Evolutionary conservation across 2,797 vertebrate species (phyloP), one percentile per base, ranked within the genome.

Genomic region (Lacerta agilis): DNA sequence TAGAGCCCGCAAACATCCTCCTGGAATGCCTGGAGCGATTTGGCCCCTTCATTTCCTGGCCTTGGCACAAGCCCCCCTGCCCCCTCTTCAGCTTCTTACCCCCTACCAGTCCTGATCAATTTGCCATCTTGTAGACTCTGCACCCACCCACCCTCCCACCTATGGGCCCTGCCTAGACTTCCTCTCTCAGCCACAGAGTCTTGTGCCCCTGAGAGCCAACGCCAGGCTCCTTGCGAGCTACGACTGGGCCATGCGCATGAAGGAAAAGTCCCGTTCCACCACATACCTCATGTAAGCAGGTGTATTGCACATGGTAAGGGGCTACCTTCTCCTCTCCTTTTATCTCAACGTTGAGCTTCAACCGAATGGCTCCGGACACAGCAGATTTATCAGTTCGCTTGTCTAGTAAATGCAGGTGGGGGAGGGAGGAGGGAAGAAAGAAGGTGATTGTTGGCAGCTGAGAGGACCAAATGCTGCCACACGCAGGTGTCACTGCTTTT

Each of bases 321-420:
- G 98, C 98, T 90, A 99, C 98, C 2, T 99, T 99, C 94, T 99
- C 99, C 89, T 99, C 99, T 88, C 99, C 99, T 96, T 99, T 98
- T 96, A 99, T 99, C 95, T 99, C 99, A 92, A 99, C 98, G 1
- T 98, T 99, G 97, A 99, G 99, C 97, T 99, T 99, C 91, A 99
- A 94, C 90, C 98, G 96, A 93, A 99, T 98, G 87, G 99, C 99
- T 11, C 99, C 99, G 69, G 99, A 99, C 18, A 99, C 99, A 18
- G 98, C 98, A 0, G 99, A 99, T 94, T 99, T 99, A 96, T 99
- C 99, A 0, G 99, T 99, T 86, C 99, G 96, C 94, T 99, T 99
- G 95, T 99, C 99, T 99, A n/a, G 23, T 9, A 27, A 61, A 4
- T 27, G 45, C 29, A 27, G 36, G 8, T 10, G 27, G 96, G 81